A percentile compares a stretch with the other conserved stretches of the same genome.
These are phyloP conservation scores for Phrynocephalus versicolor DNA, from an alignment of 2,113 vertebrate species.

Conservation along the genomic window DNA sequence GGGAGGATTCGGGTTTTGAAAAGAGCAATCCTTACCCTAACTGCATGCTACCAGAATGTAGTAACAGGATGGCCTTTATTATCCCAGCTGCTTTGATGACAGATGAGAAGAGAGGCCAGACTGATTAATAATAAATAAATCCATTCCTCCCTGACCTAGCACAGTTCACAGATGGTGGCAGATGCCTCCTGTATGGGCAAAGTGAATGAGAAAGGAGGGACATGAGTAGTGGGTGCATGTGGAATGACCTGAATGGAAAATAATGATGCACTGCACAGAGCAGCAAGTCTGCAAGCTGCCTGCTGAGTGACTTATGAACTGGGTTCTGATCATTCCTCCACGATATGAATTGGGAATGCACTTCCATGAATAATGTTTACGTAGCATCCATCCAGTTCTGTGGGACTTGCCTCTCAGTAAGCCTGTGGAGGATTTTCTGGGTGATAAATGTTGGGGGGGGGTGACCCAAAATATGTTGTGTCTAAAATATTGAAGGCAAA, in stretches of 20 bases:
- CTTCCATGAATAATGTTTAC: neutral
- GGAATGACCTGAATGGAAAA: neutral
- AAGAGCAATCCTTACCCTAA: constrained; percentile 33
- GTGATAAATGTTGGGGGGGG: neutral
- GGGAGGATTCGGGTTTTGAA: constrained; percentile 57
- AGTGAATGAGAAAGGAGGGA: neutral
- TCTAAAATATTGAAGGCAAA: neutral
- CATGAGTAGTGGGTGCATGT: neutral
- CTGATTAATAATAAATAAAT: neutral
- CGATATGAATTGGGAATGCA: neutral
- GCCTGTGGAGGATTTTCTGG: neutral
- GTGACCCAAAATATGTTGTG: neutral
- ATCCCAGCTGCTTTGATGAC: constrained; percentile 44
- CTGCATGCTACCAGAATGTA: constrained; percentile 48
- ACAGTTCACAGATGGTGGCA: constrained; percentile 3
- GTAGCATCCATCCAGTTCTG: neutral
- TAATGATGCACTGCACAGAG: neutral
- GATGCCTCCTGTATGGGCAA: constrained; percentile 27
- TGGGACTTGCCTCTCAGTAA: neutral
- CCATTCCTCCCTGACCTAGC: constrained; percentile 22
- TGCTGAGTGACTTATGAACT: neutral
- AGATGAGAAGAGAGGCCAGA: constrained; percentile 40
- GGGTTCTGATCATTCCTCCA: neutral
- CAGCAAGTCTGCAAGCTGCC: neutral
- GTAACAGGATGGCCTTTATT: constrained; percentile 54